Evolutionary conservation across 2,888 invertebrate genomes (phyloP).

Genomic region (Harmothoe impar): DNA sequence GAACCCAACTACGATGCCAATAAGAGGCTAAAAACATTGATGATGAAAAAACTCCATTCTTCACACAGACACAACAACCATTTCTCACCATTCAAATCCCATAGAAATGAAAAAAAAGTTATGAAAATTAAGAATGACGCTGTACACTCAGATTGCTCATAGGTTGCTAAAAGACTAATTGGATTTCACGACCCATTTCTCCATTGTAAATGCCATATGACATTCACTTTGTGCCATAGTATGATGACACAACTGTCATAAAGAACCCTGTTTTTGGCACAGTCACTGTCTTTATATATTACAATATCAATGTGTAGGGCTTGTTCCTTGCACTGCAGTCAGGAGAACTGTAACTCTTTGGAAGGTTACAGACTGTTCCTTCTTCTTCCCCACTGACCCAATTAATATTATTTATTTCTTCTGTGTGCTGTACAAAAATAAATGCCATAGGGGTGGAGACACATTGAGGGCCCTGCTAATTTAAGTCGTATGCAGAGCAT

Average conservation of each 20-base stretch:
- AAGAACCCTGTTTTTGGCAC: slow-evolving; percentile 53
- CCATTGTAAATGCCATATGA: background rate
- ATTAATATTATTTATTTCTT: slow-evolving; percentile 32
- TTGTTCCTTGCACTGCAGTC: slow-evolving; percentile 55
- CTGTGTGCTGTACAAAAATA: slow-evolving; percentile 59
- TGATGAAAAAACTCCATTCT: slow-evolving; percentile 19
- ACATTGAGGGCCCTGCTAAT: slow-evolving; percentile 13
- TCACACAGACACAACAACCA: slow-evolving; percentile 11
- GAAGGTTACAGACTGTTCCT: slow-evolving; percentile 19
- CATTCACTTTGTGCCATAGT: background rate
- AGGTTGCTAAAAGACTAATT: background rate
- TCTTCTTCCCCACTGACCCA: background rate
- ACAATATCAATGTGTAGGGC: background rate
- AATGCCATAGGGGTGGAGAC: slow-evolving; percentile 44
- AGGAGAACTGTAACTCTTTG: slow-evolving; percentile 39
- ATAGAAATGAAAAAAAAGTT: slow-evolving; percentile 3
- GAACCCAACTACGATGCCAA: slow-evolving; percentile 8
- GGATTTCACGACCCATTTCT: background rate
- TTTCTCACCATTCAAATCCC: slow-evolving; percentile 38
- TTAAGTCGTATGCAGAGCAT: slow-evolving; percentile 13
- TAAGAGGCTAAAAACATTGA: slow-evolving; percentile 7
- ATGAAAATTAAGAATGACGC: background rate
- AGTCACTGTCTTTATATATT: slow-evolving; percentile 35
- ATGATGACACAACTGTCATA: background rate
- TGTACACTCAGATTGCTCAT: background rate